Evolutionary conservation across 2,113 vertebrate species (phyloP), one percentile per base, ranked within the genome.

Genomic region (Datnioides undecimradiatus): DNA sequence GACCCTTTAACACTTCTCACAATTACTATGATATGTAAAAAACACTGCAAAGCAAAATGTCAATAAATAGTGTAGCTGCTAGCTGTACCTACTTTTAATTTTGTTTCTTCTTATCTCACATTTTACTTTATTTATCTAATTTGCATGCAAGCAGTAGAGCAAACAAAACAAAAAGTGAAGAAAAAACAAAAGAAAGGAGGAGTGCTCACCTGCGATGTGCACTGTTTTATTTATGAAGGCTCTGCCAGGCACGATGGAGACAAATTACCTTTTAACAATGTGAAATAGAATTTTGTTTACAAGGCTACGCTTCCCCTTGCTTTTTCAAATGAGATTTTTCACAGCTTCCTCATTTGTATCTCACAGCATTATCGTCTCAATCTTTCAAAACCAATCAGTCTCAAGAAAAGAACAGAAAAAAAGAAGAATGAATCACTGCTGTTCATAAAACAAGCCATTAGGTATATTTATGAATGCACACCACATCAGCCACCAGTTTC

Each of bases 271-370:
- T 95, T 95, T 95, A 95, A 95, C 93, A 94, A 94, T 92, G 92
- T 91, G 92, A 93, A 95, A 95, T 94, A 93, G 94, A 95, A 95
- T 94, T 94, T 93, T 94, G 92, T 95, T 95, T 95, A 94, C 94
- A 93, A 92, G 88, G 87, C 94, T 90, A 75, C 68, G 55, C 90
- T 89, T 92, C 89, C 89, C 82, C 83, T 87, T 87, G 86, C 83
- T 88, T 92, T 91, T 93, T 93, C 88, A 93, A 93, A 95, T 95
- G 90, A 93, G 94, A 93, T 95, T 94, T 93, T 92, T 93, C 84
- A 74, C 90, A 90, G 89, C 73, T 69, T 81, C 76, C 84, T 91
- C 90, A 92, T 95, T 95, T 95, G 89, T 92, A 94, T 93, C 86
- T 87, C 74, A n/a, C 72, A 86, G 84, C 85, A 91, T 94, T 93